Conservation (phyloP, 2,797 vertebrate species). For the Acipenser ruthenus region DNA sequence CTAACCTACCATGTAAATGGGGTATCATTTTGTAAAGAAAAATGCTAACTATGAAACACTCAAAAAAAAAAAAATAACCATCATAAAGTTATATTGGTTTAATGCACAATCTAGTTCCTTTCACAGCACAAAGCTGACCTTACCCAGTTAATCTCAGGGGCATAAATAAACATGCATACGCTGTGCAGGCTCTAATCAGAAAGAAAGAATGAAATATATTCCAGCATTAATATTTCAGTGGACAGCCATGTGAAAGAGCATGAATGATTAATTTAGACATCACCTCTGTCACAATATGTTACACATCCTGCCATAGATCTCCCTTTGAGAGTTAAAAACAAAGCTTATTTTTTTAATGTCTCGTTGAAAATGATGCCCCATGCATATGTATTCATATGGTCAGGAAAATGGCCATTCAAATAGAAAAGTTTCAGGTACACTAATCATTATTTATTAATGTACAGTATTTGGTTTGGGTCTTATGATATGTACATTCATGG, state of each 20-base stretch:
- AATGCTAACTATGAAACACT: too few species aligned
- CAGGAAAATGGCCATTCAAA: too few species aligned
- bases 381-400: too few species aligned
- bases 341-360: conserved; percentile 51
- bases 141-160: conserved; percentile 65
- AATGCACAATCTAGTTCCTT: conserved; percentile 8
- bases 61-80: background rate
- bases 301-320: conserved; percentile 61
- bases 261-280: conserved; percentile 95
- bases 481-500: too few species aligned
- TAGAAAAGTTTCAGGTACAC: too few species aligned
- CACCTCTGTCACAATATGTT: conserved; percentile 87
- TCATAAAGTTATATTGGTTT: background rate
- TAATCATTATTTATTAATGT: too few species aligned
- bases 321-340: conserved; percentile 79
- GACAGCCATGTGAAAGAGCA: conserved; percentile 74
- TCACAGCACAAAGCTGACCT: conserved; percentile 66
- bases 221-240: conserved; percentile 87
- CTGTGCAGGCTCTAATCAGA: conserved; percentile 48
- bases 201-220: conserved; percentile 62
- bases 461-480: too few species aligned
- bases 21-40: too few species aligned
- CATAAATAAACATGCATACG: conserved; percentile 80
- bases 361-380: conserved; percentile 15
- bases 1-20: too few species aligned